Evolutionary conservation across 1,140 invertebrate genomes (phyloP).

Genomic region (Euglossa dilemma): DNA sequence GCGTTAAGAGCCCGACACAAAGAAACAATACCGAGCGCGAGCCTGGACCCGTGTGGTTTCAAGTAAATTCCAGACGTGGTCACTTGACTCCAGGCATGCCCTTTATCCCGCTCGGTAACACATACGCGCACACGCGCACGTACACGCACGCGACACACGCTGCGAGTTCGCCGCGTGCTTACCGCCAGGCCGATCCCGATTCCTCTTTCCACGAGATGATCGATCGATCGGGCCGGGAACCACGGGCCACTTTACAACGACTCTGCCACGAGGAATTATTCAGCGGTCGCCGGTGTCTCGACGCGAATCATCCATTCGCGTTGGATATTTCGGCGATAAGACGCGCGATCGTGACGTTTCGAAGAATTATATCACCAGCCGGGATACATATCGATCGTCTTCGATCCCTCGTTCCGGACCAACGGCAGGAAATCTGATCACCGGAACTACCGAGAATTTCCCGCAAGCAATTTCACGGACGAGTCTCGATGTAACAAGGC

Average conservation of each 20-base stretch:
- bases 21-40: slow-evolving; percentile 41
- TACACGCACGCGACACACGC: background rate
- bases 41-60: slow-evolving; percentile 16
- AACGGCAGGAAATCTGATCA: slow-evolving; percentile 37
- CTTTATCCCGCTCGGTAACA: slow-evolving; percentile 28
- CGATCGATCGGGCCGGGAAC: slow-evolving; percentile 62
- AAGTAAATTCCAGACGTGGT: slow-evolving; percentile 48
- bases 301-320: slow-evolving; percentile 46
- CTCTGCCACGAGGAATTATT: slow-evolving; percentile 64
- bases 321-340: slow-evolving; percentile 56
- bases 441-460: background rate
- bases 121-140: background rate
- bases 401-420: slow-evolving; percentile 24
- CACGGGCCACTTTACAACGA: slow-evolving; percentile 48
- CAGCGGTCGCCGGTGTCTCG: slow-evolving; percentile 56
- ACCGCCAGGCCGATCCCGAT: slow-evolving; percentile 26
- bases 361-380: slow-evolving; percentile 40
- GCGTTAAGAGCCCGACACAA: slow-evolving; percentile 39
- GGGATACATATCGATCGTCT: slow-evolving; percentile 39
- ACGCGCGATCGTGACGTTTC: slow-evolving; percentile 10
- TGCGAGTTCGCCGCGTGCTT: background rate
- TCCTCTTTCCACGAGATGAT: slow-evolving; percentile 45
- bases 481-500: background rate
- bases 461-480: background rate
- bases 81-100: slow-evolving; percentile 50